phyloP scores from a whole-genome alignment of 2,113 vertebrate species.

The Formicarius rufipectus region DNA sequence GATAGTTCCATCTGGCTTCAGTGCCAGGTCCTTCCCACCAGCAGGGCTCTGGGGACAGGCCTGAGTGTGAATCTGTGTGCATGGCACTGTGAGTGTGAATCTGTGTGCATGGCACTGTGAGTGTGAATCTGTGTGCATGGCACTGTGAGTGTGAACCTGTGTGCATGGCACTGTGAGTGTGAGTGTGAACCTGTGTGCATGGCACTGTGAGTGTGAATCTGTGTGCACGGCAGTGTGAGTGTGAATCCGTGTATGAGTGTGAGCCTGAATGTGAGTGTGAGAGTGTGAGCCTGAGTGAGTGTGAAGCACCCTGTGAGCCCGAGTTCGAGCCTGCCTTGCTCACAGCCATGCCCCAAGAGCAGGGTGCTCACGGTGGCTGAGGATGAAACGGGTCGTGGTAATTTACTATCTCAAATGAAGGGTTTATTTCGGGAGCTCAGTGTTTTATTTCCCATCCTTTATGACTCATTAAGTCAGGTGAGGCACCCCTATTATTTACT shows the following conservation, averaged over 20 bases:
- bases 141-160: not conserved
- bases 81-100: too few species aligned
- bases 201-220: too few species aligned
- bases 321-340: not conserved
- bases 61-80: too few species aligned
- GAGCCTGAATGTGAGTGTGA: too few species aligned
- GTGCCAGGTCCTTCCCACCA: not conserved
- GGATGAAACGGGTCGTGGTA: not conserved
- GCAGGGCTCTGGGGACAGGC: not conserved
- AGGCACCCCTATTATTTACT: constrained; percentile 26
- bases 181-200: too few species aligned
- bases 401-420: not conserved
- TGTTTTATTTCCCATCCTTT: constrained; percentile 29
- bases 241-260: too few species aligned
- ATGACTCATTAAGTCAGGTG: constrained; percentile 38
- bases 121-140: too few species aligned
- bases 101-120: too few species aligned
- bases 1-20: not conserved
- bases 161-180: not conserved
- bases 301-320: too few species aligned
- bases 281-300: too few species aligned
- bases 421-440: not conserved
- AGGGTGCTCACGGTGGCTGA: fast-evolving
- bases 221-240: too few species aligned
- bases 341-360: not conserved